Conservation (phyloP, 23 tunicate genomes). For the Corella eumyota region DNA sequence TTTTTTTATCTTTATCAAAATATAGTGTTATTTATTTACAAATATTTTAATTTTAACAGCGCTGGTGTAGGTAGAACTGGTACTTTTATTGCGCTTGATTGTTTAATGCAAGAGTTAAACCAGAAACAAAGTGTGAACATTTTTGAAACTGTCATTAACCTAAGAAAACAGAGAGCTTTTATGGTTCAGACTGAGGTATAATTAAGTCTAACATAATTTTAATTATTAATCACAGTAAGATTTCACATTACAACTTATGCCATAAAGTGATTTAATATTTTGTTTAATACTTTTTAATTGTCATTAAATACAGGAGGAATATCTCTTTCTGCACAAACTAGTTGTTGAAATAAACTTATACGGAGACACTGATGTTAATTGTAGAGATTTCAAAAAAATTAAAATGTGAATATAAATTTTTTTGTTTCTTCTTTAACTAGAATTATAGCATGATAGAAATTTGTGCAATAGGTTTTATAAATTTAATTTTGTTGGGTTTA, state of each 20-base stretch:
- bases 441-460: too few species aligned
- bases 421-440: too few species aligned
- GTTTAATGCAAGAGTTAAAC: conserved; percentile 20
- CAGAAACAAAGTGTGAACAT: conserved; percentile 13
- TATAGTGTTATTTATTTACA: too few species aligned
- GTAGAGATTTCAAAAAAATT: neutral
- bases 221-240: too few species aligned
- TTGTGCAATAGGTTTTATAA: too few species aligned
- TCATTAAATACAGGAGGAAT: conserved; percentile 37
- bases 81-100: conserved; percentile 32
- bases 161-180: conserved; percentile 39
- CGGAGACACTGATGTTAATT: conserved; percentile 21
- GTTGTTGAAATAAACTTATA: conserved; percentile 14
- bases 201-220: too few species aligned
- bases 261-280: too few species aligned
- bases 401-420: too few species aligned
- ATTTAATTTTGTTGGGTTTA: too few species aligned
- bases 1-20: too few species aligned
- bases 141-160: conserved; percentile 13
- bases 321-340: conserved; percentile 32
- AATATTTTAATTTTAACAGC: conserved; percentile 13
- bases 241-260: too few species aligned
- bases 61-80: conserved; percentile 83
- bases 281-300: too few species aligned
- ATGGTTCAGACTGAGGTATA: conserved; percentile 40